Base-by-base conservation (phyloP, 2,888 invertebrate species). In the Andrena camellia region DNA sequence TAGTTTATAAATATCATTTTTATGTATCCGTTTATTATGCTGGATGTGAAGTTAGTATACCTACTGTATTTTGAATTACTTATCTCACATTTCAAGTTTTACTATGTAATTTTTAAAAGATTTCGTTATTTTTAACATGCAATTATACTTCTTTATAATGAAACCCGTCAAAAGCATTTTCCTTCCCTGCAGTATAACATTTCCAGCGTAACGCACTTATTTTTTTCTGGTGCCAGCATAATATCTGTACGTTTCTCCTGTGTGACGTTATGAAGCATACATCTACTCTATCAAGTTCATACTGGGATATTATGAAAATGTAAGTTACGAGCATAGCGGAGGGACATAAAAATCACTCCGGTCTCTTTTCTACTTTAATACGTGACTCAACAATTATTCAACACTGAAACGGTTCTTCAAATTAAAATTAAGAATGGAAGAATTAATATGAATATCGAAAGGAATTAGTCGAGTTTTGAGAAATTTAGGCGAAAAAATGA, bases 251-350 rank as follows among this genome's bases (percentile, higher is more conserved):
- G 54, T 63, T 73, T 29, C 26, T 42, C n/a, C 35, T 23, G 13
- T 17, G 33, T 57, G 69, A 26, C 54, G 57, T 35, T 69, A 35
- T 69, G 57, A 33, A 57, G 57, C 35, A 69, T 54, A 35, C 26
- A 35, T 23, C 57, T 57, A 69, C 69, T 69, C 26, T 35, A 69
- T 69, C 69, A 69, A 54, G 69, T 69, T 69, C 57, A 69, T 57
- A 69, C 57, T 57, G 52, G 31, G 67, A 13, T 52, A 57, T 57
- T 69, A 69, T 69, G 26, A 57, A 69, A 69, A 13, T 35, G 57
- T 57, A 69, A 69, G 35, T 57, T 69, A 42, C 57, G 57, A 59
- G 57, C 33, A 23, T 7, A 26, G 54, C 23, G 7, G 57, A 17
- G 26, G 42, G 33, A 59, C 23, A 69, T 69, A 69, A 57, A 69